These are phyloP conservation scores for Paradoxurus hermaphroditus DNA, from an alignment of 2,113 vertebrate species.

Conservation along the genomic window DNA sequence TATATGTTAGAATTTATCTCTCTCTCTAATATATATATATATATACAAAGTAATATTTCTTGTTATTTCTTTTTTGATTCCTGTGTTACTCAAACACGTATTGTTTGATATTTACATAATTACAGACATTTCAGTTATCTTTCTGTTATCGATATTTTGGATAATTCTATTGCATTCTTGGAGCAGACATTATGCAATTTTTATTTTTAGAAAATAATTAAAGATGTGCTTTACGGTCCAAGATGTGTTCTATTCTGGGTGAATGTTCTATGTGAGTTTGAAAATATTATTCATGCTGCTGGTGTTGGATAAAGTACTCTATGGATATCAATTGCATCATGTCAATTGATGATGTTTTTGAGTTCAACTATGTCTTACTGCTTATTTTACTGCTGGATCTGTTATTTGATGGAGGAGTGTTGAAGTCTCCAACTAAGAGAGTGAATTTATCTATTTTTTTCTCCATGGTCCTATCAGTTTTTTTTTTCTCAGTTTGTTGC, in stretches of 20 bases:
- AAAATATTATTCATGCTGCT: not conserved
- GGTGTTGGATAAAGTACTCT: not conserved
- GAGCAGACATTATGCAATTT: not conserved
- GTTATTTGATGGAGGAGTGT: not conserved
- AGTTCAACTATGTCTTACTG: not conserved
- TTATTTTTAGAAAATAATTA: not conserved
- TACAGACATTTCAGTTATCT: not conserved
- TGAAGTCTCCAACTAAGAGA: not conserved
- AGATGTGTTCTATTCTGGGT: not conserved
- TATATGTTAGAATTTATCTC: too few relatives aligned
- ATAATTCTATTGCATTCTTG: not conserved
- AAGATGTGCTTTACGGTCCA: not conserved
- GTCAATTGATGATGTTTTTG: not conserved
- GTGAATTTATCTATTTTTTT: not conserved
- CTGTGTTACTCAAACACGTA: too few relatives aligned
- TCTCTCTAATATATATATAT: too few relatives aligned
- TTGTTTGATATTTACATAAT: not conserved
- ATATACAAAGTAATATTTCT: too few relatives aligned
- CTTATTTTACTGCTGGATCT: not conserved
- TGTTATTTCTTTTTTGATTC: too few relatives aligned
- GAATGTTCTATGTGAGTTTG: not conserved
- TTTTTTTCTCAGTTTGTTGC: not conserved
- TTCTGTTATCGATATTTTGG: not conserved
- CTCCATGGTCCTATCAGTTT: not conserved
- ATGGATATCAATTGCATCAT: not conserved